Conservation (phyloP, 2,113 vertebrate species). For the Dasyornis broadbenti region DNA sequence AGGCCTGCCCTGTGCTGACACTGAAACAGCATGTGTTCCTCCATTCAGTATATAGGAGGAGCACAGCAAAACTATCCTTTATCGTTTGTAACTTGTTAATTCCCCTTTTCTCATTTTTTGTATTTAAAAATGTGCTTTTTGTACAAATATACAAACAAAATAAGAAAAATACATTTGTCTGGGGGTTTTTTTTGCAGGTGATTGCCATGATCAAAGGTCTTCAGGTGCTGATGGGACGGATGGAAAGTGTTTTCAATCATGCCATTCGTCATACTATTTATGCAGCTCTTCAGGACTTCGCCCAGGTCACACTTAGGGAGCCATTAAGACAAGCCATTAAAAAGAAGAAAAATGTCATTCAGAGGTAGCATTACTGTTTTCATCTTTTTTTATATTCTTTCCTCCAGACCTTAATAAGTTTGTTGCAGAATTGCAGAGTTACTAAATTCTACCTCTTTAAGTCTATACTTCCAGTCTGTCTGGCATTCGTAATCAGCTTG, state of each 20-base stretch:
- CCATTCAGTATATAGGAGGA: background rate
- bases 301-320: slow-evolving; percentile 83
- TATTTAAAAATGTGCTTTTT: background rate
- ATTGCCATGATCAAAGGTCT: slow-evolving; percentile 90
- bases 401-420: background rate
- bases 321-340: slow-evolving; percentile 86
- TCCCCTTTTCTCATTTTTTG: background rate
- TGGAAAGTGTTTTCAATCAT: slow-evolving; percentile 91
- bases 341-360: slow-evolving; percentile 88
- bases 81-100: background rate
- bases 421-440: background rate
- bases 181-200: slow-evolving; percentile 64
- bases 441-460: background rate
- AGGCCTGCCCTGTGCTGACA: background rate
- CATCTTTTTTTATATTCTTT: background rate
- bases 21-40: background rate
- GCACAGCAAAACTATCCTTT: background rate
- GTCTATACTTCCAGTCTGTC: background rate
- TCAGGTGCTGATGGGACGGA: slow-evolving; percentile 87
- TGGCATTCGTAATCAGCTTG: background rate
- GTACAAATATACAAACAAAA: background rate
- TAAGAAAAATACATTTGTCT: background rate
- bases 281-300: slow-evolving; percentile 85
- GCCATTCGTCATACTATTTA: slow-evolving; percentile 89
- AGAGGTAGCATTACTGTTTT: slow-evolving; percentile 70